Evolutionary conservation across 53 echinoderm and acorn worm genomes (phyloP).

Genomic region (Holothuria leucospilota): DNA sequence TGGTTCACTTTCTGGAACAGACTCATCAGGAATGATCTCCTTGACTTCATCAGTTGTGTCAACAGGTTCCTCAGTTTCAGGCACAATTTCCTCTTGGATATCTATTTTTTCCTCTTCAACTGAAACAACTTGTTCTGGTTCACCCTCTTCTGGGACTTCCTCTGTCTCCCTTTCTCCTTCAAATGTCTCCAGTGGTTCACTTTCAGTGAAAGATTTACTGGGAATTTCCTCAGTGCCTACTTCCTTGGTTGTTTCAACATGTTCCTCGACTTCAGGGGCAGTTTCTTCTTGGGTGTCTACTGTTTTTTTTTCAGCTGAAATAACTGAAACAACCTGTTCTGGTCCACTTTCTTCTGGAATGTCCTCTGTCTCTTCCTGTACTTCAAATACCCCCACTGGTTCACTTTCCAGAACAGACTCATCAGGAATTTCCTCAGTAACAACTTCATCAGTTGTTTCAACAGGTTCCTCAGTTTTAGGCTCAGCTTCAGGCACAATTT

Average conservation of each 20-base stretch:
- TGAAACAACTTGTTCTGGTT: not conserved
- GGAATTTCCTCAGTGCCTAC: not conserved
- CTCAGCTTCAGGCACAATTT: not conserved
- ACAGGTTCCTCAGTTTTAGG: slow-evolving; percentile 44
- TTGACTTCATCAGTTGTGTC: not conserved
- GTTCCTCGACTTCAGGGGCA: slow-evolving; percentile 25
- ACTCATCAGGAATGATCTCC: not conserved
- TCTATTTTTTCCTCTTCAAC: not conserved
- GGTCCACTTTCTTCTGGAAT: slow-evolving; percentile 29
- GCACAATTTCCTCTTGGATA: not conserved
- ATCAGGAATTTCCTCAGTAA: not conserved
- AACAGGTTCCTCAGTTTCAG: not conserved
- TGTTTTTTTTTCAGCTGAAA: not conserved
- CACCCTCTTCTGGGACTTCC: slow-evolving; percentile 30
- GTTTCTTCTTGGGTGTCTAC: not conserved
- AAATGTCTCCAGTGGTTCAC: not conserved
- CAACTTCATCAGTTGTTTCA: slow-evolving; percentile 20
- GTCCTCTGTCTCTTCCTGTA: slow-evolving; percentile 47
- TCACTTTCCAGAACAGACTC: slow-evolving; percentile 20
- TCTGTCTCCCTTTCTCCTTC: slow-evolving; percentile 36
- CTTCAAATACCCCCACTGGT: not conserved
- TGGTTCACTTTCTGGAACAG: not conserved
- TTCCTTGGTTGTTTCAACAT: slow-evolving; percentile 25
- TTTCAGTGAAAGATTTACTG: slow-evolving; percentile 15
- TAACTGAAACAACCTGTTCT: slow-evolving; percentile 22